Evolutionary conservation across 2,888 invertebrate species (phyloP).

Genomic region (Doris montereyensis): DNA sequence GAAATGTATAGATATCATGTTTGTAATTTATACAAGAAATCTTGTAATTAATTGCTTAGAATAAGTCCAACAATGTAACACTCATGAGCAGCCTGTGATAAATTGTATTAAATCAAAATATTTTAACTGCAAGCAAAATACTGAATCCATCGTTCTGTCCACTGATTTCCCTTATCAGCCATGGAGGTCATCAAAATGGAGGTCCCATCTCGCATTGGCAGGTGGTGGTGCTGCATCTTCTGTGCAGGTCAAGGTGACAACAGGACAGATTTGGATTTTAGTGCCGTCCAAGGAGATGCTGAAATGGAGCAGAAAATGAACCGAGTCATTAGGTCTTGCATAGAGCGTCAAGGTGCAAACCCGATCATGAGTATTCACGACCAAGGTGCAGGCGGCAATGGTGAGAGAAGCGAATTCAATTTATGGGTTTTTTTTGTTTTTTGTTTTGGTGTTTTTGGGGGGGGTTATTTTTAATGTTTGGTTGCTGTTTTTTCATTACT

Average conservation of each 20-base stretch:
- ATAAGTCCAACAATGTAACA: too few relatives aligned
- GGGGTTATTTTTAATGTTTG: too few relatives aligned
- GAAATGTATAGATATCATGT: too few relatives aligned
- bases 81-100: not conserved
- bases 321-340: conserved; percentile 91
- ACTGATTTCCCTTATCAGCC: conserved; percentile 78
- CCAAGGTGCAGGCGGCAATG: conserved; percentile 96
- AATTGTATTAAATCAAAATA: not conserved
- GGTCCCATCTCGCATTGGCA: conserved; percentile 97
- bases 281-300: conserved; percentile 96
- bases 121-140: not conserved
- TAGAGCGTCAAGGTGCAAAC: conserved; percentile 84
- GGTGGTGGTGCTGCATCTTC: conserved; percentile 99
- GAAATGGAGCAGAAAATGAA: conserved; percentile 99
- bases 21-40: too few relatives aligned
- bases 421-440: too few relatives aligned
- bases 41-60: too few relatives aligned
- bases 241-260: conserved; percentile 92
- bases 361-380: conserved; percentile 97
- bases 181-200: conserved; percentile 96
- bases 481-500: too few relatives aligned
- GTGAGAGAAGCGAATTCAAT: conserved; percentile 58
- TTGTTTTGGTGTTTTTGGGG: too few relatives aligned
- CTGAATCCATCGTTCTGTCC: too few relatives aligned
- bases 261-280: conserved; percentile 88